Conservation (phyloP, 2,113 vertebrate species). For the Puffinus mauretanicus region DNA sequence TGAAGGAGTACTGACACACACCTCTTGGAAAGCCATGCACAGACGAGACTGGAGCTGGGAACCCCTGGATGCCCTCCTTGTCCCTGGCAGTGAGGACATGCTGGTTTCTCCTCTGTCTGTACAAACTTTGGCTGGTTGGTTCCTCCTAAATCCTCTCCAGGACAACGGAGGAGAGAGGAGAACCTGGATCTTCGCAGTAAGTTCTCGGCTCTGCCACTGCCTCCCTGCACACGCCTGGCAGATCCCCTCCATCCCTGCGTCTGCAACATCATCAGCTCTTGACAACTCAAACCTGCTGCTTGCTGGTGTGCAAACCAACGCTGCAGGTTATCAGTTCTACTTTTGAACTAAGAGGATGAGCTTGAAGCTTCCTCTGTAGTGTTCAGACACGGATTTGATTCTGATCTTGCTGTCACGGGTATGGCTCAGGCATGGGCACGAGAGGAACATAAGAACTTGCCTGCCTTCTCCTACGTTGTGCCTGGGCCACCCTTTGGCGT, state of each 20-base stretch:
- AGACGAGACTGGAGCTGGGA: background rate
- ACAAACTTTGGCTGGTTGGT: background rate
- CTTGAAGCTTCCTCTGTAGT: background rate
- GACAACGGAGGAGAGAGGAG: background rate
- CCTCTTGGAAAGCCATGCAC: background rate
- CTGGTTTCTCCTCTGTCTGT: background rate
- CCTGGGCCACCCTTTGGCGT: background rate
- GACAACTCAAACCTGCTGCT: background rate
- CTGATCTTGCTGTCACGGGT: background rate
- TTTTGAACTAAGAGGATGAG: background rate
- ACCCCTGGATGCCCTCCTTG: background rate
- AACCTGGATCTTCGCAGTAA: fast-evolving
- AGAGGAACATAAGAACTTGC: background rate
- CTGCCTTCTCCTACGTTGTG: fast-evolving
- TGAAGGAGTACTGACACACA: background rate
- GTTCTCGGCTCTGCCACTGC: background rate
- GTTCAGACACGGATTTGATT: fast-evolving
- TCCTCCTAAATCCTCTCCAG: background rate
- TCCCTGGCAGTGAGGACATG: background rate
- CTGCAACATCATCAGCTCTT: background rate
- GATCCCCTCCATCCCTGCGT: background rate
- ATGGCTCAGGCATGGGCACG: background rate
- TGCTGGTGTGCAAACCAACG: background rate
- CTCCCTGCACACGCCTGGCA: background rate
- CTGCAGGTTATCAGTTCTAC: background rate